Evolutionary conservation across 2,888 invertebrate genomes (phyloP), one percentile per base, ranked within the genome.

Genomic region (Hydrotaea diabolus): DNA sequence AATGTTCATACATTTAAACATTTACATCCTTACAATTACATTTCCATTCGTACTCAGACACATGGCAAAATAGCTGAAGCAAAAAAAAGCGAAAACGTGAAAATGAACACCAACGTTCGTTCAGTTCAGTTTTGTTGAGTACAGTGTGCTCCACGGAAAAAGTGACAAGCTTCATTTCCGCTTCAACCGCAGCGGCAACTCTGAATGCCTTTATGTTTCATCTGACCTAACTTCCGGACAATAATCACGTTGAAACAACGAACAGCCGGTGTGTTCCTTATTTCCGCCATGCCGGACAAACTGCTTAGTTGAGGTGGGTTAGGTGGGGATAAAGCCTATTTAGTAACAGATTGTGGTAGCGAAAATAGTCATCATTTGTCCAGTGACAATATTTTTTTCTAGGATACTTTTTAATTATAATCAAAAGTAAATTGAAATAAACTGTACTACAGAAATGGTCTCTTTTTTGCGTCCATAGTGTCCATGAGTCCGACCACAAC

Each of bases 121-220:
- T n/a, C n/a, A n/a, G n/a, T n/a, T n/a, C n/a, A n/a, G n/a, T n/a
- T n/a, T n/a, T n/a, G n/a, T 62, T 36, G 62, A 31, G 31, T 36
- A 62, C 62, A 62, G 62, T 62, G 62, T 62, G 31, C 31, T 62
- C n/a, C n/a, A 31, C 31, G 62, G 62, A 31, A 31, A 62, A 62
- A 2, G 31, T 62, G 31, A 31, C 31, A 62, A 31, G 62, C 62
- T 62, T 62, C n/a, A 62, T 62, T 62, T 62, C 62, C 62, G 62
- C 62, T 62, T n/a, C n/a, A 31, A 62, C 62, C n/a, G 62, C 15
- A 31, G 62, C 62, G 31, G 15, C 62, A 59, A 26, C 59, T 26
- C 26, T 26, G 26, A 26, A 26, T 26, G 59, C 26, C 11, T 57
- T 57, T 5, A 7, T 57, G 0, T 62, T 62, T 15, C n/a, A n/a